These are phyloP conservation scores for Pseudochirops corinnae DNA, from an alignment of 2,797 vertebrate genomes.

Conservation along the genomic window DNA sequence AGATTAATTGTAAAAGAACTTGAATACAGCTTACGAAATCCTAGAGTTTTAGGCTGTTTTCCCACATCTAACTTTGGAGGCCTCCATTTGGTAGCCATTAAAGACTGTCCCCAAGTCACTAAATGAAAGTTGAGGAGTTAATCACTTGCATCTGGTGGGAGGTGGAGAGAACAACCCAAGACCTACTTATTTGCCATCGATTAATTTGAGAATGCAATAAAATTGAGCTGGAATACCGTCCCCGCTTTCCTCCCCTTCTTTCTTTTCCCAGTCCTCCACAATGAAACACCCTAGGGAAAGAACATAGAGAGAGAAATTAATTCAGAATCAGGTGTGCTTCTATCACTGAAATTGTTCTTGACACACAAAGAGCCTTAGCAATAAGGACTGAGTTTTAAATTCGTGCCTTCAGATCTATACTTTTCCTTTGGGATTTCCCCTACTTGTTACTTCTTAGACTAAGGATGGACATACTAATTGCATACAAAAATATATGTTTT, in stretches of 20 bases:
- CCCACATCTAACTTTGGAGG: not conserved
- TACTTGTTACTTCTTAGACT: not conserved
- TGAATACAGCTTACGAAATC: not conserved
- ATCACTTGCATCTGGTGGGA: not conserved
- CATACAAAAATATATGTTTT: not conserved
- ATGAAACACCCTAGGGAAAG: not conserved
- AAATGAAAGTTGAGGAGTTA: not conserved
- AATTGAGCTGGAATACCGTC: not conserved
- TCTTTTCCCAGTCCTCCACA: not conserved
- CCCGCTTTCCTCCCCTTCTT: not conserved
- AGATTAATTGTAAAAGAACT: not conserved
- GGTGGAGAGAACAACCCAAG: not conserved
- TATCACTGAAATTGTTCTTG: not conserved
- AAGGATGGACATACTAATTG: not conserved
- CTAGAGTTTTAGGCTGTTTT: not conserved
- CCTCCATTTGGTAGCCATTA: not conserved
- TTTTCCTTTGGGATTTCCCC: not conserved
- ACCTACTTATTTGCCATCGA: not conserved
- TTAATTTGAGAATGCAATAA: conserved; percentile 23
- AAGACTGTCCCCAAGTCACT: not conserved
- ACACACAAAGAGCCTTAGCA: not conserved
- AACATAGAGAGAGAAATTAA: not conserved
- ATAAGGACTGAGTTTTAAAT: not conserved
- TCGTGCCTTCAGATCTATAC: not conserved
- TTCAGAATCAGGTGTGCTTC: not conserved